Evolutionary conservation across 2,888 invertebrate genomes (phyloP).

Genomic region (Proisotoma minuta): DNA sequence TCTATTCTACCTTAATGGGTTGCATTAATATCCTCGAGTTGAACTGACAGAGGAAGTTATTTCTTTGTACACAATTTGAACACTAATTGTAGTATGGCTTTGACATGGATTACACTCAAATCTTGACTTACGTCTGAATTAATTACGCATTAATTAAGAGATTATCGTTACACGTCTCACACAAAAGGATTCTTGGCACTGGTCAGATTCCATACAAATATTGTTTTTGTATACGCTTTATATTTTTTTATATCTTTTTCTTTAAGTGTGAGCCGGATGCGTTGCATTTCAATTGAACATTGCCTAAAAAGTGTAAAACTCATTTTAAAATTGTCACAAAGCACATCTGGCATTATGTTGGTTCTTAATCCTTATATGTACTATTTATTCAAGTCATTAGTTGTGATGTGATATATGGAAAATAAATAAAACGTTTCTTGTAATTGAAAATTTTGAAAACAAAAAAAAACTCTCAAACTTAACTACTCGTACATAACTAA

Average conservation of each 20-base stretch:
- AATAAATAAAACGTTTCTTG: too few species aligned
- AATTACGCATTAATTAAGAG: conserved; percentile 48
- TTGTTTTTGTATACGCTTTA: background rate
- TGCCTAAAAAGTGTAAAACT: too few species aligned
- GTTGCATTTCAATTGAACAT: background rate
- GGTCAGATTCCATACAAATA: background rate
- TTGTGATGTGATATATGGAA: too few species aligned
- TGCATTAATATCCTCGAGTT: too few species aligned
- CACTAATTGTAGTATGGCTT: background rate
- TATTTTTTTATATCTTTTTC: background rate
- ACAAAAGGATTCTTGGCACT: conserved; percentile 8
- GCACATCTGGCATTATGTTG: too few species aligned
- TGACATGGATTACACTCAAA: conserved; percentile 41
- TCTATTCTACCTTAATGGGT: too few species aligned
- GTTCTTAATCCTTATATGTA: too few species aligned
- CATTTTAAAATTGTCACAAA: too few species aligned
- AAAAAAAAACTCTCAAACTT: too few species aligned
- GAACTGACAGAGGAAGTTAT: background rate
- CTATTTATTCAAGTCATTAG: too few species aligned
- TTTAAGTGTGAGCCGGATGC: background rate
- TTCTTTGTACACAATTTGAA: background rate
- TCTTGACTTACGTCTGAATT: conserved; percentile 47
- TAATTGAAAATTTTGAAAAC: too few species aligned
- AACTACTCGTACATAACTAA: too few species aligned
- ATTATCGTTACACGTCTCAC: conserved; percentile 27